Evolutionary conservation across 2,888 invertebrate species (phyloP).

Genomic region (Sympetrum striolatum): DNA sequence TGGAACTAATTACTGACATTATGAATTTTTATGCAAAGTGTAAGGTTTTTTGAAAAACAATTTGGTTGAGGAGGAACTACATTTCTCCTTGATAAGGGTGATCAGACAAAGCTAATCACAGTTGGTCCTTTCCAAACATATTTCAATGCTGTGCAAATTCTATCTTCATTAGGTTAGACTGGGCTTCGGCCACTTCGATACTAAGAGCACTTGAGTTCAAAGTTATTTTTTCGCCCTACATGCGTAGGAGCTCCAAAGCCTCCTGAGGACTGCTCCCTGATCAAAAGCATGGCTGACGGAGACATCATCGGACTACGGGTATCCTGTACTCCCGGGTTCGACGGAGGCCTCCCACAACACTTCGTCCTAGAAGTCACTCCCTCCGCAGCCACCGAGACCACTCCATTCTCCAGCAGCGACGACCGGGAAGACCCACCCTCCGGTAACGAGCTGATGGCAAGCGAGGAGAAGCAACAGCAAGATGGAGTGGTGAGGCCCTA

Average conservation of each 20-base stretch:
- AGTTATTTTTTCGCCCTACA: conserved; percentile 4
- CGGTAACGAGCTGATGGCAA: conserved; percentile 7
- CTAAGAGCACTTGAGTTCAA: conserved; percentile 4
- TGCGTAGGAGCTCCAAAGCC: conserved; percentile 75
- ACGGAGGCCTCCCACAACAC: conserved; percentile 82
- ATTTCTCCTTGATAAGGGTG: no score
- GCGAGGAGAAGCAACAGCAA: conserved; percentile 50
- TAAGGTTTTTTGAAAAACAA: no score
- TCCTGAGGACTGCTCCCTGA: conserved; percentile 75
- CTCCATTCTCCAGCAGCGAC: conserved; percentile 57
- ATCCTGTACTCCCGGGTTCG: conserved; percentile 78
- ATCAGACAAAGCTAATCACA: no score
- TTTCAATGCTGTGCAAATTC: no score
- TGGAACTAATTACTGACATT: no score
- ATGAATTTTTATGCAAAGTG: no score
- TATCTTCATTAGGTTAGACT: no score
- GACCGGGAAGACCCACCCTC: conserved; percentile 49
- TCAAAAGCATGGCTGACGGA: conserved; percentile 64
- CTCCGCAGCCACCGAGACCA: conserved; percentile 49
- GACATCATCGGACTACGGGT: conserved; percentile 66
- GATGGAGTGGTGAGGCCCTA: conserved; percentile 50
- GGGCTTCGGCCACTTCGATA: background rate
- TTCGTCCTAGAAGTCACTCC: conserved; percentile 76
- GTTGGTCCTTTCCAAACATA: no score
- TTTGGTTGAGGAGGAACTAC: no score